Conservation (phyloP, 2,888 invertebrate species). For the Siphonodentalium dalli region DNA sequence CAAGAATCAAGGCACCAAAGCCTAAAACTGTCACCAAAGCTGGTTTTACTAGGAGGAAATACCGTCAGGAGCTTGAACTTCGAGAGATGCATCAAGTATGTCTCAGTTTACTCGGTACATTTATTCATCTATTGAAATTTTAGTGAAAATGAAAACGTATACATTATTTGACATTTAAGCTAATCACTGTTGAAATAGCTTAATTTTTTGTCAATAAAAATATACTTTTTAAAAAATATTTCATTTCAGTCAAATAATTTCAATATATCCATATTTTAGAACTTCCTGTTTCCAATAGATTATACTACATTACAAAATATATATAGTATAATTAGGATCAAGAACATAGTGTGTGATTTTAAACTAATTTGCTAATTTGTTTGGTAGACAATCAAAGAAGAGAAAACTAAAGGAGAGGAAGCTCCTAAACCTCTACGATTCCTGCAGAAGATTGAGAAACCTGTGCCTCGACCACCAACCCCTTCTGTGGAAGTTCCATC, state of each 20-base stretch:
- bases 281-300: no score
- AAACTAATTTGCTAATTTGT: not conserved
- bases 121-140: no score
- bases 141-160: no score
- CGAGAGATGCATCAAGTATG: constrained; percentile 61
- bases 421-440: constrained; percentile 59
- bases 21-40: constrained; percentile 58
- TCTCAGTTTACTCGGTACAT: no score
- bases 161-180: no score
- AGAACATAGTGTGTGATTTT: not conserved
- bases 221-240: no score
- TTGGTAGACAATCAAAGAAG: constrained; percentile 53
- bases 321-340: not conserved
- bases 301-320: not conserved
- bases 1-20: constrained; percentile 61
- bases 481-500: constrained; percentile 61
- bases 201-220: no score
- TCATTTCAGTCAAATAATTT: no score
- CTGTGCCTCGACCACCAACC: constrained; percentile 65
- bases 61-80: constrained; percentile 60
- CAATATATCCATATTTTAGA: no score
- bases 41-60: constrained; percentile 62
- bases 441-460: constrained; percentile 65
- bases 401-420: constrained; percentile 44
- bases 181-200: no score